Evolutionary conservation across 1,140 invertebrate species (phyloP).

Genomic region (Aphelinus atriplicis): DNA sequence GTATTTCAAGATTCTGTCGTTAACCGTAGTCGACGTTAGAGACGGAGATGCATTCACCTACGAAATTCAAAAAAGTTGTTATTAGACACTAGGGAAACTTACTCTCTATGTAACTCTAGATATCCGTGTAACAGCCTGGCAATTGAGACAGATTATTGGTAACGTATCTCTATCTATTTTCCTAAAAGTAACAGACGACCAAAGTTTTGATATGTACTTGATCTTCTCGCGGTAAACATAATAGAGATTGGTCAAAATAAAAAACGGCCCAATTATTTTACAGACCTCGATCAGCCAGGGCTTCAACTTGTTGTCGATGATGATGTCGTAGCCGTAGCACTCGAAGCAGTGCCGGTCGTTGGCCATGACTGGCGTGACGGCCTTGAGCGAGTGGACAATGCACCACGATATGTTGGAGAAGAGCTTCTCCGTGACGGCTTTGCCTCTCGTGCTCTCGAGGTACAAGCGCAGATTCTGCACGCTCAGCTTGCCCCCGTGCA

Average conservation of each 20-base stretch:
- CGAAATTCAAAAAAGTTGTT: conserved; percentile 31
- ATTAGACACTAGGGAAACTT: background rate
- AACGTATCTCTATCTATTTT: too few species aligned
- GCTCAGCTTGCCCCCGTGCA: conserved; percentile 95
- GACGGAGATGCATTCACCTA: conserved; percentile 95
- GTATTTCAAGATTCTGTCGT: conserved; percentile 95
- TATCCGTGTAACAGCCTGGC: too few species aligned
- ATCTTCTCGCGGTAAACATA: too few species aligned
- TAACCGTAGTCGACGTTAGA: conserved; percentile 92
- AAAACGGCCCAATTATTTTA: too few species aligned
- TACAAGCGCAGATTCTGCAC: conserved; percentile 91
- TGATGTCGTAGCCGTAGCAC: conserved; percentile 87
- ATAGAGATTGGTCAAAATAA: too few species aligned
- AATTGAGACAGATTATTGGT: too few species aligned
- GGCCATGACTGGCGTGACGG: conserved; percentile 80
- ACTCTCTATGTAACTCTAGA: too few species aligned
- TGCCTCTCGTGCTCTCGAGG: conserved; percentile 90
- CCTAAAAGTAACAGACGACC: too few species aligned
- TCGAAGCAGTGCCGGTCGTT: conserved; percentile 86
- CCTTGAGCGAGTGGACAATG: conserved; percentile 85
- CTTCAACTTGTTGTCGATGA: conserved; percentile 85
- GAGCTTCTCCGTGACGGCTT: conserved; percentile 83
- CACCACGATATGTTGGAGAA: conserved; percentile 90
- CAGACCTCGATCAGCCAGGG: conserved; percentile 85
- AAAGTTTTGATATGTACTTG: too few species aligned